A percentile compares a stretch with the other conserved stretches of the same genome.
Conservation (phyloP, 2,888 invertebrate species). For the Atethmia centrago region DNA sequence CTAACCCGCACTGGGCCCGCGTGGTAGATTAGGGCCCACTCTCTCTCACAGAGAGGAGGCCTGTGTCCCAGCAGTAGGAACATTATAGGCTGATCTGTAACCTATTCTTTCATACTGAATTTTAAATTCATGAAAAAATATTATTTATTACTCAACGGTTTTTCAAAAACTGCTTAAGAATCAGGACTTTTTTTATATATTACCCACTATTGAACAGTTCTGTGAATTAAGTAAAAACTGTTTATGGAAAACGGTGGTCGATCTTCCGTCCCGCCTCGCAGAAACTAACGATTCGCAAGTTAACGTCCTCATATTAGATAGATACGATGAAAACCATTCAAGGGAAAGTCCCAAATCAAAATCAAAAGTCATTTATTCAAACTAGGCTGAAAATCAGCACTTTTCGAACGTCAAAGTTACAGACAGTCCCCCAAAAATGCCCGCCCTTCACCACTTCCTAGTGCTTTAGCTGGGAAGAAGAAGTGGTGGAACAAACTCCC, state of each 20-base stretch:
- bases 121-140: background rate
- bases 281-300: constrained; percentile 21
- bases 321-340: constrained; percentile 1
- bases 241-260: background rate
- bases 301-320: background rate
- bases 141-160: background rate
- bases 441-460: too few relatives aligned
- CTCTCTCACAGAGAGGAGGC: too few relatives aligned
- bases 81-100: background rate
- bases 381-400: too few relatives aligned
- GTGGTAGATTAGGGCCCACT: too few relatives aligned
- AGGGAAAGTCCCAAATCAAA: constrained; percentile 15
- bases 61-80: too few relatives aligned
- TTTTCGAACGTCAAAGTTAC: too few relatives aligned
- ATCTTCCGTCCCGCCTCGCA: background rate
- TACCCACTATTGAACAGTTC: constrained; percentile 5
- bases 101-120: background rate
- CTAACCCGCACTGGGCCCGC: too few relatives aligned
- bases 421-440: too few relatives aligned
- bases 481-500: too few relatives aligned
- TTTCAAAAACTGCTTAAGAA: background rate
- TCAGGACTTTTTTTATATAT: background rate
- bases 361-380: too few relatives aligned
- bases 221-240: constrained; percentile 28
- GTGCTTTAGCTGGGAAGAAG: too few relatives aligned